Evolutionary conservation across 2,113 vertebrate species (phyloP), one percentile per base, ranked within the genome.

Genomic region (Aegithalos caudatus): DNA sequence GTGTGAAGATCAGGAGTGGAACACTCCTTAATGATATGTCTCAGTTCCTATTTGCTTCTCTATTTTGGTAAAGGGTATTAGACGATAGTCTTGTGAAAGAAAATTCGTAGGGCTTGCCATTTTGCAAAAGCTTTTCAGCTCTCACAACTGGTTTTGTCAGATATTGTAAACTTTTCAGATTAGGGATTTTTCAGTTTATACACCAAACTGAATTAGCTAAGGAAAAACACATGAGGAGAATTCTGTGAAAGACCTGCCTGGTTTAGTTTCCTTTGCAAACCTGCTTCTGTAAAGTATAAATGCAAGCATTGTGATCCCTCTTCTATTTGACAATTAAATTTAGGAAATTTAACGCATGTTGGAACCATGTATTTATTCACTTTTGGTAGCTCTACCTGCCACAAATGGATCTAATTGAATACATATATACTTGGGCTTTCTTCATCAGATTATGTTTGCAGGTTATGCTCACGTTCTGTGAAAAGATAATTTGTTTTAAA

Each of bases 21-120:
- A 35, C 48, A 17, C 16, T 57, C 22, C 2, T 15, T 47, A n/a
- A 14, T 11, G 1, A 28, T 42, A 37, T 0, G 0, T 29, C 45
- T 73, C 37, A 27, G 8, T 3, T 87, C 11, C 24, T 17, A 12
- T n/a, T 77, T 86, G 9, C 10, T 51, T 79, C 37, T 65, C 7
- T 29, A 20, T 16, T 61, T 37, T 80, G 38, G 16, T 27, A 17
- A 28, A 86, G 4, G 40, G 12, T 29, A 24, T 58, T 58, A 35
- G 20, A n/a, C 29, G 29, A 37, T 3, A 33, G 33, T 21, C 16
- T 47, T n/a, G 3, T 54, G 25, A 82, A 47, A 62, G 28, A 31
- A 73, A 35, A 29, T 81, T 40, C 28, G n/a, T 56, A 78, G 53
- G 23, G 4, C 12, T 47, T 62, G 21, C 10, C 7, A 24, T 48